These are phyloP conservation scores for Anarhynchus alexandrinus DNA, from an alignment of 2,113 vertebrate genomes.

Conservation along the genomic window DNA sequence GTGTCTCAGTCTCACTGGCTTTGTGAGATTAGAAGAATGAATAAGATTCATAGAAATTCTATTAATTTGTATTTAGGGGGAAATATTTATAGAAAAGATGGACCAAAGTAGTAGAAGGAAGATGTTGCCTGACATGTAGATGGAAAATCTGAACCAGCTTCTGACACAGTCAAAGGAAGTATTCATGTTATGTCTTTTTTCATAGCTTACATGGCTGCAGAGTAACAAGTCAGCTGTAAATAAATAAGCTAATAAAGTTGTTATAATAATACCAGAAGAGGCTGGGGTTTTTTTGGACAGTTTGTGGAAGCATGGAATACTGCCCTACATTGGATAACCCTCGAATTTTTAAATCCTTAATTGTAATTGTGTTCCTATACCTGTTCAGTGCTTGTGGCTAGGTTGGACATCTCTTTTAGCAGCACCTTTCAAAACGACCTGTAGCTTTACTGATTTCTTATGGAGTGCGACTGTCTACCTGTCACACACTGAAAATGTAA, in stretches of 20 bases:
- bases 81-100: background rate
- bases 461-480: background rate
- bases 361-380: background rate
- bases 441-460: background rate
- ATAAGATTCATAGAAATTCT: background rate
- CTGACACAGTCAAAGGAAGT: background rate
- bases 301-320: background rate
- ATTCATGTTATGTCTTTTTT: background rate
- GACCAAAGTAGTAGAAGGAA: background rate
- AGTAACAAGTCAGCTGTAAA: background rate
- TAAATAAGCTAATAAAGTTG: background rate
- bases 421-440: background rate
- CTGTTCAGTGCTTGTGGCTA: background rate
- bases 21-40: background rate
- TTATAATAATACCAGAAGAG: background rate
- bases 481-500: background rate
- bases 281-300: accelerated
- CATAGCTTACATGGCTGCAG: background rate
- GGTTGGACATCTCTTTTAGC: background rate
- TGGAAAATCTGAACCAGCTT: background rate
- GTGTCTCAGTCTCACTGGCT: background rate
- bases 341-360: background rate
- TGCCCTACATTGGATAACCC: background rate
- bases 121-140: background rate
- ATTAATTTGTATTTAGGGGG: background rate